Base-by-base conservation (phyloP, 2,113 vertebrate species). In the Hydropotes inermis region DNA sequence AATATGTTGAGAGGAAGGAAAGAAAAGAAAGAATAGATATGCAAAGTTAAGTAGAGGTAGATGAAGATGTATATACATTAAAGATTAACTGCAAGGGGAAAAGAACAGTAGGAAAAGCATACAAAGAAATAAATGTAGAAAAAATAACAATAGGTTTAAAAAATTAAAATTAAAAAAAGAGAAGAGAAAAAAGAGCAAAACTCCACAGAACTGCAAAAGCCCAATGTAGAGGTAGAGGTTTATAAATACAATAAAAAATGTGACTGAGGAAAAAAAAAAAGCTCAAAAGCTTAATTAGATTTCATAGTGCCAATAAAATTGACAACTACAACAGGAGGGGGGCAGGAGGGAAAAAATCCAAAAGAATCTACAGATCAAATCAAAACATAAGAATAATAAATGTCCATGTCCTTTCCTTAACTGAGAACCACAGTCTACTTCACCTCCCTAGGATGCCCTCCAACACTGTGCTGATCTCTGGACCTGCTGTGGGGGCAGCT, bases 261-360 rank as follows among this genome's bases (percentile, higher is more conserved):
- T 67, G 17, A 67, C 61, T 19, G 33, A 17, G 28, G 30, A 0
- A 0, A 19, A 67, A 16, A 58, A 60, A 64, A 19, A 67, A 67
- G 33, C 64, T 67, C 64, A 36, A 67, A 67, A 67, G 64, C n/a
- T 67, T 67, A 36, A 21, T 67, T 67, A 70, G 64, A 36, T 70
- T 70, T 70, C 64, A 36, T 36, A 36, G 8, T 36, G 9, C 17
- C 64, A 36, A 67, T 67, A 67, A 67, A 67, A 17, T 67, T 17
- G 33, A 67, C 17, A 21, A 36, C 17, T 2, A 36, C 64, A 67
- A n/a, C 2, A 1, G 3, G 7, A 16, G 28, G 0, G 13, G 15
- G 30, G 15, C 39, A 39, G 7, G 30, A 4, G 1, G 6, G 60
- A 33, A 45, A 45, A 45, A 50, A n/a, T 67, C n/a, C n/a, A 36